Evolutionary conservation across 1,140 invertebrate species (phyloP).

Genomic region (Chlorops oryzae): DNA sequence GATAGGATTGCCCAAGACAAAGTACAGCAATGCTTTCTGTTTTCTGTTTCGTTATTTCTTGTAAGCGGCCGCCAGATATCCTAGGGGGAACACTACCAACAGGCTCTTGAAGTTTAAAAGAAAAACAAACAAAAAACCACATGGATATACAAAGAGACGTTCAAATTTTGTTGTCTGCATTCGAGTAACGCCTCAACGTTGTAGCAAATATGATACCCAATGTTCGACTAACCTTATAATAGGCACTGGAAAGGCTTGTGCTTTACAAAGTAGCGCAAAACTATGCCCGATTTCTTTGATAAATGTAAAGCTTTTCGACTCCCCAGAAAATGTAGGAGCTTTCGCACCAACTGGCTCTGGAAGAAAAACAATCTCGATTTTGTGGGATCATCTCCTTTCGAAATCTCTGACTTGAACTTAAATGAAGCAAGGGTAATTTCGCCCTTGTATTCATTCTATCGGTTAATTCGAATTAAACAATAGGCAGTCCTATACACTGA

Average conservation of each 20-base stretch:
- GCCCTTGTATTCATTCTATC: no score
- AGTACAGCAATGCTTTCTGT: constrained; percentile 49
- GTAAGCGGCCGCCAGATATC: constrained; percentile 43
- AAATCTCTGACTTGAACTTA: no score
- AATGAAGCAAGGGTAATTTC: no score
- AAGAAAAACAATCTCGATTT: no score
- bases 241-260: constrained; percentile 64
- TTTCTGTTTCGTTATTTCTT: constrained; percentile 37
- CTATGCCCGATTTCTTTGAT: constrained; percentile 55
- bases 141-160: not conserved
- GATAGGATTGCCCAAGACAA: constrained; percentile 55
- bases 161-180: no score
- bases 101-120: constrained; percentile 54
- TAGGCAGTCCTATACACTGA: not conserved
- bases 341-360: constrained; percentile 64
- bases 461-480: no score
- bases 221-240: constrained; percentile 11
- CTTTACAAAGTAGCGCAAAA: constrained; percentile 63
- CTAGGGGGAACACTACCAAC: constrained; percentile 62
- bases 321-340: constrained; percentile 55
- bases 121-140: not conserved
- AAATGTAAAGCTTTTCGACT: constrained; percentile 55
- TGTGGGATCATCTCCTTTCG: no score
- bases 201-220: not conserved
- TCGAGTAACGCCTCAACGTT: not conserved